A percentile compares a stretch with the other conserved stretches of the same genome.
phyloP scores from a whole-genome alignment of 2,113 vertebrate species.

The Mus pahari region DNA sequence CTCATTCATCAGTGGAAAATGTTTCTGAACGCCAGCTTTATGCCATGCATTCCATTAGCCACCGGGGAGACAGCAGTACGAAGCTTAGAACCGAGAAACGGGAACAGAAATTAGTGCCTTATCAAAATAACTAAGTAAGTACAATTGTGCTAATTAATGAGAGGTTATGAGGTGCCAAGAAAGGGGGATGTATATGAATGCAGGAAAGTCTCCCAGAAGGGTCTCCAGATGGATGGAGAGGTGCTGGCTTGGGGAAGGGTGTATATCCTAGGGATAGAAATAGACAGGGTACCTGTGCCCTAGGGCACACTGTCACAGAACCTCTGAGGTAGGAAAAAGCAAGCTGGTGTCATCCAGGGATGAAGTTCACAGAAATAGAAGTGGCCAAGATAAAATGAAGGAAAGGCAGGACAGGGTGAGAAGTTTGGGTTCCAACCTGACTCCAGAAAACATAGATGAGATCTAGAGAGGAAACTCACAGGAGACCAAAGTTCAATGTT shows the following conservation, averaged over 20 bases:
- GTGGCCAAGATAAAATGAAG: neutral
- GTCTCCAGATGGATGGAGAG: neutral
- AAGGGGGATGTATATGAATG: neutral
- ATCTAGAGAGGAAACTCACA: neutral
- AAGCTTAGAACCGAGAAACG: conserved; percentile 61
- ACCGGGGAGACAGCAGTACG: conserved; percentile 33
- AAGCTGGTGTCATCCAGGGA: neutral
- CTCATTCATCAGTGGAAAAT: conserved; percentile 47
- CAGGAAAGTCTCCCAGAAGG: neutral
- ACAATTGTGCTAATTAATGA: conserved; percentile 32
- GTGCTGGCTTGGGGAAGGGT: neutral
- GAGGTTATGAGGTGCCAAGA: conserved; percentile 24
- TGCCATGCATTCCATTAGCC: conserved; percentile 64
- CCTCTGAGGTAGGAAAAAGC: neutral
- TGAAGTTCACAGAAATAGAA: neutral
- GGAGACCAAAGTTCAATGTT: neutral
- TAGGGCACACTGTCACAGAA: neutral
- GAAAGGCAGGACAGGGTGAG: neutral
- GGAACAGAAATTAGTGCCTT: conserved; percentile 68
- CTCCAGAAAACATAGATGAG: neutral
- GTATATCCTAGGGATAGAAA: neutral
- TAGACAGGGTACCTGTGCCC: neutral
- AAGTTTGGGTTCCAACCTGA: neutral
- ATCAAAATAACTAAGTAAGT: conserved; percentile 70
- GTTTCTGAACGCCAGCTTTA: conserved; percentile 56